phyloP scores from a whole-genome alignment of 2,888 invertebrate species.

The Tiphia femorata region DNA sequence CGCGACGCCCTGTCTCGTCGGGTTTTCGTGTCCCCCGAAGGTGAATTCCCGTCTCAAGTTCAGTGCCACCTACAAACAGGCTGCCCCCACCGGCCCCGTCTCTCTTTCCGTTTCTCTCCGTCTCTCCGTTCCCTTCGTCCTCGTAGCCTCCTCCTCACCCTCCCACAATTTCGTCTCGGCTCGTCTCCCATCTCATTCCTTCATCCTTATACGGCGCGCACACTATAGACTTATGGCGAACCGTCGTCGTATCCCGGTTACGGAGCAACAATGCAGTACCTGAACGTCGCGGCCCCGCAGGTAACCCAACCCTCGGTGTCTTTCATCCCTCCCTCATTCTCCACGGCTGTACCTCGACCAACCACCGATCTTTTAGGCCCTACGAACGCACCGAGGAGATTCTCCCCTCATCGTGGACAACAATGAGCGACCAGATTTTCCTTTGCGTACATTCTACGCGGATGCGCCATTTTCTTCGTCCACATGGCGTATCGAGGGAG shows the following conservation, averaged over 20 bases:
- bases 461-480: constrained; percentile 35
- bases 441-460: constrained; percentile 25
- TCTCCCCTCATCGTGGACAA: constrained; percentile 30
- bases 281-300: constrained; percentile 36
- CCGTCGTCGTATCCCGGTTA: constrained; percentile 27
- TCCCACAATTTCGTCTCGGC: constrained; percentile 24
- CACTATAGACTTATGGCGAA: constrained; percentile 11
- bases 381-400: constrained; percentile 34
- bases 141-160: background rate
- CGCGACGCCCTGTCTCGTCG: constrained; percentile 11
- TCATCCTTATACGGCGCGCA: background rate
- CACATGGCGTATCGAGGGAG: constrained; percentile 39
- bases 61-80: constrained; percentile 52
- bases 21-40: constrained; percentile 28
- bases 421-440: constrained; percentile 40
- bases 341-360: constrained; percentile 22
- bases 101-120: constrained; percentile 6
- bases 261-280: constrained; percentile 47
- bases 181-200: constrained; percentile 8
- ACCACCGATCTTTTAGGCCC: no score
- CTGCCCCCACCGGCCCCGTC: constrained; percentile 7
- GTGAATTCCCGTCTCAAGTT: constrained; percentile 49
- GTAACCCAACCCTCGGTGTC: constrained; percentile 42
- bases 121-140: background rate
- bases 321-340: constrained; percentile 43